Conservation (phyloP, 2,888 invertebrate genomes). For the Caradrina clavipalpis region DNA sequence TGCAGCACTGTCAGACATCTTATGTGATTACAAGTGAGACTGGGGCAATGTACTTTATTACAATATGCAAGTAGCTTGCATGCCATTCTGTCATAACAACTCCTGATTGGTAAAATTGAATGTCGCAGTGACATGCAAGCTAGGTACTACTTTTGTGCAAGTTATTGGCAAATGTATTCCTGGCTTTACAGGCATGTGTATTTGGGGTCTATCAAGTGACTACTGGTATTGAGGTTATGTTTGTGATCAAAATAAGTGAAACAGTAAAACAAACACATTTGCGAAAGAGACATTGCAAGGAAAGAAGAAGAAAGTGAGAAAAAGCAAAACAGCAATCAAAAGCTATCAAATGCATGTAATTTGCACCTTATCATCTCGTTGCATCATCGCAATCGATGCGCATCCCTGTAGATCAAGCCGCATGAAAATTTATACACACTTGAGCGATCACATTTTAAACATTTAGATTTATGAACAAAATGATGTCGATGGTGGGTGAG, state of each 20-base stretch:
- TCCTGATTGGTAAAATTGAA: background rate
- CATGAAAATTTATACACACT: slow-evolving; percentile 78
- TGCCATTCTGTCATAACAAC: background rate
- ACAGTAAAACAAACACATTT: slow-evolving; percentile 53
- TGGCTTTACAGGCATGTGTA: background rate
- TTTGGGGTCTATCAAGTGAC: slow-evolving; percentile 1
- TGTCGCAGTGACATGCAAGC: background rate
- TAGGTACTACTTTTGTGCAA: background rate
- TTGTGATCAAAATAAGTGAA: slow-evolving; percentile 55
- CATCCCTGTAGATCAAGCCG: slow-evolving; percentile 83
- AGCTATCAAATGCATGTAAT: slow-evolving; percentile 68
- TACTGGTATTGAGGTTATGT: slow-evolving; percentile 75
- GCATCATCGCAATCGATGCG: slow-evolving; percentile 85
- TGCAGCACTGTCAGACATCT: slow-evolving; percentile 23
- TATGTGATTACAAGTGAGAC: slow-evolving; percentile 3
- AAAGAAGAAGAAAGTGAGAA: slow-evolving; percentile 59
- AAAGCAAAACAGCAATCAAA: slow-evolving; percentile 70
- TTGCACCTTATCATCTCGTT: slow-evolving; percentile 90
- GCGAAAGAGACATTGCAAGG: slow-evolving; percentile 38
- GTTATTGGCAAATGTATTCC: background rate
- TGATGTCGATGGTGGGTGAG: slow-evolving; percentile 68
- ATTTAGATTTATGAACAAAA: slow-evolving; percentile 66
- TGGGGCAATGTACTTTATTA: slow-evolving; percentile 1
- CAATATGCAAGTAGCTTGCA: background rate
- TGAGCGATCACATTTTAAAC: slow-evolving; percentile 65